Base-by-base conservation (phyloP, 2,888 invertebrate genomes). In the Drosophila trichaetosa region DNA sequence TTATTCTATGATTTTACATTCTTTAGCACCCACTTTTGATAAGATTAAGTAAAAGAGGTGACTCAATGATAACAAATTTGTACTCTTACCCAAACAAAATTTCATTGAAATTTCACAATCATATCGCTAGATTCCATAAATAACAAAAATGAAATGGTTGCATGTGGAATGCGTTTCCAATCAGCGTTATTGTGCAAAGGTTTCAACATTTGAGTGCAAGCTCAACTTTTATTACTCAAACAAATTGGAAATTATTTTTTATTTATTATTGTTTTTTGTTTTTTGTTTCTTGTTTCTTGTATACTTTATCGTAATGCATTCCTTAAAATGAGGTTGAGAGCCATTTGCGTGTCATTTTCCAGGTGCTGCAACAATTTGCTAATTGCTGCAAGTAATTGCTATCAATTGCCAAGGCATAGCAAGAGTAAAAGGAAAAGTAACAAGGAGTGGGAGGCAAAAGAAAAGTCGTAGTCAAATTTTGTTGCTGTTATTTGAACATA, bases 361-460 rank as follows among this genome's bases (percentile, higher is more conserved):
- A 65, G 59, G 60, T 76, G 63, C 60, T 54, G 33, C 61, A 73
- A 69, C 71, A 68, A 77, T 80, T 80, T 80, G 77, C 77, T 80
- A 80, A 80, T 80, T 80, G 80, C 67, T 74, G 80, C 69, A 69
- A 62, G 61, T 77, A 77, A 73, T 76, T 68, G 49, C 10, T 49
- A 33, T 31, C 40, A 40, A 58, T 53, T 38, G 49, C 4, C 16
- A 8, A 16, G 16, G 24, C 24, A 24, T 38, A 49, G 42, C 18
- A 13, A 33, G 27, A 33, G 13, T 34, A 38, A 34, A 18, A 13
- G 36, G 16, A 60, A 46, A 46, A 42, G 21, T 5, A 11, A 21
- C 5, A 11, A 11, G 42, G 11, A 31, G 38, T 7, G n/a, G 31
- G 11, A 18, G n/a, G 2, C 8, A 8, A 38, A 38, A 11, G 27